Evolutionary conservation across 2,888 invertebrate species (phyloP), one percentile per base, ranked within the genome.

Genomic region (Rotaria sp.): DNA sequence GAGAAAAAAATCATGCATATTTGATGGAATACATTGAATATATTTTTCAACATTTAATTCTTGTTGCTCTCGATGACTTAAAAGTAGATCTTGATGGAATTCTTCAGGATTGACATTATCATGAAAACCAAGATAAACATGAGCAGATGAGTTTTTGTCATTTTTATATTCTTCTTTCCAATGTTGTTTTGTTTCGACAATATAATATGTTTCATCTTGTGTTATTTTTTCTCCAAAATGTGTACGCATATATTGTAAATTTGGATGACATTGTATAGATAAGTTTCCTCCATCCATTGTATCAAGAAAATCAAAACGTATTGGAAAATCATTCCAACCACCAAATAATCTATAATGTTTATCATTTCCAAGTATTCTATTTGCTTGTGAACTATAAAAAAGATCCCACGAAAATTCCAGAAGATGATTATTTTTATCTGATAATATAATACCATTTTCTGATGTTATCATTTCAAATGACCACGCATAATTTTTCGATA

Each of bases 261-360:
- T 80, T n/a, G 80, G 80, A 80, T 80, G 80, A 80, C 80, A 80
- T 80, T 80, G 80, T 26, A 80, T 80, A 24, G 80, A 80, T 80
- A 80, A 45, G 45, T 80, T 80, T 80, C 45, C 80, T n/a, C 80
- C 80, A 45, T 80, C 80, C 26, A 80, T 80, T 13, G 80, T 80
- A 80, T 80, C 80, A 15, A 80, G 45, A 45, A 80, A 80, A 45
- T 80, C 45, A 45, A 80, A 80, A 4, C 80, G 80, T 26, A 80
- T 80, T 15, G 80, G 80, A 80, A 80, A 80, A 45, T 80, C 45
- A n/a, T 80, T 41, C 0, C 5, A 15, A 21, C 35, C 67, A 45
- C n/a, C 15, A 35, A 80, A 80, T 45, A 80, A 45, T 45, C 21
- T 11, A n/a, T 13, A 45, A 45, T 80, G 80, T 80, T 11, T 4